phyloP scores from a whole-genome alignment of 2,797 vertebrate genomes.

The Ctenopoma multispine region DNA sequence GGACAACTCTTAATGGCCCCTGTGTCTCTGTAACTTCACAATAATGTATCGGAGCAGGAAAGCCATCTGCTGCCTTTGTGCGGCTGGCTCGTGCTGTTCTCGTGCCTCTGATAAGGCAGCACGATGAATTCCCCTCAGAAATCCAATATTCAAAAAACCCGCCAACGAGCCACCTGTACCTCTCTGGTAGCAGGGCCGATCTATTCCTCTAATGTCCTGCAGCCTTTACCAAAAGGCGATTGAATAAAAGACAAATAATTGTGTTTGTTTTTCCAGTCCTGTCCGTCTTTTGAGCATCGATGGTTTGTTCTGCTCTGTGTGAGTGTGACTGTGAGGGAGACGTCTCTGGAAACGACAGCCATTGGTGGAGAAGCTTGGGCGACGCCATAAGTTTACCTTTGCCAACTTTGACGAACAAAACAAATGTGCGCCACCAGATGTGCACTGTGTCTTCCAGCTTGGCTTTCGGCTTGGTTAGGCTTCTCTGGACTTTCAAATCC shows the following conservation, averaged over 20 bases:
- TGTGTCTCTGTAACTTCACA: slow-evolving; percentile 53
- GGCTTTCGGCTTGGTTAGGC: slow-evolving; percentile 82
- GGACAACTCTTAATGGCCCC: slow-evolving; percentile 63
- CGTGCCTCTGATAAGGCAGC: slow-evolving; percentile 80
- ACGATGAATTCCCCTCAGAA: slow-evolving; percentile 57
- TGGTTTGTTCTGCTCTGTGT: too few relatives aligned
- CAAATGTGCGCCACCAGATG: slow-evolving; percentile 79
- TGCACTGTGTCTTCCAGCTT: slow-evolving; percentile 71
- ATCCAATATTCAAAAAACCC: slow-evolving; percentile 75
- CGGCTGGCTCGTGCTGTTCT: slow-evolving; percentile 85
- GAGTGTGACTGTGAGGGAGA: background rate
- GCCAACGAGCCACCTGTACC: slow-evolving; percentile 46
- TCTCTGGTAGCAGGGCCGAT: background rate
- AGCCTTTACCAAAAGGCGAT: background rate
- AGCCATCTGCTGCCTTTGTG: slow-evolving; percentile 86
- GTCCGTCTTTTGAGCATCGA: background rate
- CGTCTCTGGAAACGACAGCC: slow-evolving; percentile 17
- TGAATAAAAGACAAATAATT: background rate
- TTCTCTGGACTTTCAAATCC: slow-evolving; percentile 71
- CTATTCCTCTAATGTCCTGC: background rate
- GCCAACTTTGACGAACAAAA: slow-evolving; percentile 52
- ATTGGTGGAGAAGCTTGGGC: slow-evolving; percentile 55
- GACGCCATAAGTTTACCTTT: slow-evolving; percentile 65
- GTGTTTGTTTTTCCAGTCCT: background rate
- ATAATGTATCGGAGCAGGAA: slow-evolving; percentile 72